phyloP scores from a whole-genome alignment of 2,797 vertebrate genomes.

The Alcedo atthis region DNA sequence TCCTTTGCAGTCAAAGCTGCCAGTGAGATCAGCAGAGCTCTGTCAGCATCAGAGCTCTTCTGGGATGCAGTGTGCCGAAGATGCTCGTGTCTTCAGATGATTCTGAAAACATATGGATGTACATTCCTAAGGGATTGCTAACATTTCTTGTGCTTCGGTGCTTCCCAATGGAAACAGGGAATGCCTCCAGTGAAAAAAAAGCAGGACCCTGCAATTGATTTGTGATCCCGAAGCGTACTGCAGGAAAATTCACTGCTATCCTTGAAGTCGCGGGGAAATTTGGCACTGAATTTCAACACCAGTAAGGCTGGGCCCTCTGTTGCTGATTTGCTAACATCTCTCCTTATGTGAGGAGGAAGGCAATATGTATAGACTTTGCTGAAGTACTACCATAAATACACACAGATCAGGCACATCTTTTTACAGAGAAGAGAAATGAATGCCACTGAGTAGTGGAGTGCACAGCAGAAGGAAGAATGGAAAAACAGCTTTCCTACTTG shows the following conservation, averaged over 20 bases:
- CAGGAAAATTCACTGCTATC: slow-evolving; percentile 33
- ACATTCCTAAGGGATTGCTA: neutral
- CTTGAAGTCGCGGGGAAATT: slow-evolving; percentile 19
- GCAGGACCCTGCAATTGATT: slow-evolving; percentile 3
- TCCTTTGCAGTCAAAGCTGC: slow-evolving; percentile 14
- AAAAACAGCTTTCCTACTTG: neutral
- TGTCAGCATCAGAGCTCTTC: slow-evolving; percentile 17
- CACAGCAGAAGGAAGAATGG: slow-evolving; percentile 1
- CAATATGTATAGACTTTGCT: slow-evolving; percentile 1
- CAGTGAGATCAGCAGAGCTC: neutral
- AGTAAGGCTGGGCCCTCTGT: slow-evolving; percentile 27
- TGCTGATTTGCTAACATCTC: slow-evolving; percentile 36
- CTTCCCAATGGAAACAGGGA: neutral
- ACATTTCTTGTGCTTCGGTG: neutral
- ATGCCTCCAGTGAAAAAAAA: neutral
- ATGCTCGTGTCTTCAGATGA: neutral
- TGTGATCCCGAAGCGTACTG: neutral
- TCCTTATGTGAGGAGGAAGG: slow-evolving; percentile 24
- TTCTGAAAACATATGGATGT: neutral
- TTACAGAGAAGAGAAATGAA: neutral
- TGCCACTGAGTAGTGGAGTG: neutral
- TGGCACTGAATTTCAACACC: slow-evolving; percentile 23
- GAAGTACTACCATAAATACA: slow-evolving; percentile 40
- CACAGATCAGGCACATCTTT: neutral
- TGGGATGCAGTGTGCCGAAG: slow-evolving; percentile 23